Evolutionary conservation across 2,797 vertebrate genomes (phyloP).

Genomic region (Lithobates pipiens): DNA sequence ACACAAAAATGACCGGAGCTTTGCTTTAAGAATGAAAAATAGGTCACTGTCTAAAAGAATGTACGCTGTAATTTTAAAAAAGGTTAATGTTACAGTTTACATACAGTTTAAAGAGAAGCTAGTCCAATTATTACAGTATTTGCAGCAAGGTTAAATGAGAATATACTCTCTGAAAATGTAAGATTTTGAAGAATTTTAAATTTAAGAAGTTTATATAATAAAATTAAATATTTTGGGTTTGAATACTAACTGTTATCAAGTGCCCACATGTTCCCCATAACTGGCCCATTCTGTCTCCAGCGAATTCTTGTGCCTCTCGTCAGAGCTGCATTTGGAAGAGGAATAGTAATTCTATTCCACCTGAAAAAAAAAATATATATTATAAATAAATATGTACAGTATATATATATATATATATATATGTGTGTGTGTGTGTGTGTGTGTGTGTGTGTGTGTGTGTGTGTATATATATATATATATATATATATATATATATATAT

Average conservation of each 20-base stretch:
- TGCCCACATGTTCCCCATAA: constrained; percentile 93
- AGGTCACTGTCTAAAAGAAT: too few relatives aligned
- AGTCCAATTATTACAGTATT: neutral
- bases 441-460: too few relatives aligned
- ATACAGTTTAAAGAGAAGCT: neutral
- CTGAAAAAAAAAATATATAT: constrained; percentile 70
- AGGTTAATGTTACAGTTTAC: neutral
- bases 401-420: too few relatives aligned
- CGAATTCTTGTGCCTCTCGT: constrained; percentile 91
- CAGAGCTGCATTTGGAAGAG: constrained; percentile 91
- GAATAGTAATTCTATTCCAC: constrained; percentile 94
- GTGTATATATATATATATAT: too few relatives aligned
- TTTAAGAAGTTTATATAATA: neutral
- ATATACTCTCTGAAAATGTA: too few relatives aligned
- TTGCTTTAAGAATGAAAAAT: too few relatives aligned
- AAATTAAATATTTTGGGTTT: neutral
- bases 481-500: too few relatives aligned
- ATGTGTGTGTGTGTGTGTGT: too few relatives aligned
- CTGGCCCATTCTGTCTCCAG: constrained; percentile 90
- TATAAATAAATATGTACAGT: too few relatives aligned
- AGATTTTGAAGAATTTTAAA: too few relatives aligned
- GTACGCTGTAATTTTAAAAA: too few relatives aligned
- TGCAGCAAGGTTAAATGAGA: neutral
- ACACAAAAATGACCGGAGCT: too few relatives aligned
- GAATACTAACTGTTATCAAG: constrained; percentile 81